These are phyloP conservation scores for Girardia tigrina DNA, from an alignment of 2,888 invertebrate species.

Conservation along the genomic window DNA sequence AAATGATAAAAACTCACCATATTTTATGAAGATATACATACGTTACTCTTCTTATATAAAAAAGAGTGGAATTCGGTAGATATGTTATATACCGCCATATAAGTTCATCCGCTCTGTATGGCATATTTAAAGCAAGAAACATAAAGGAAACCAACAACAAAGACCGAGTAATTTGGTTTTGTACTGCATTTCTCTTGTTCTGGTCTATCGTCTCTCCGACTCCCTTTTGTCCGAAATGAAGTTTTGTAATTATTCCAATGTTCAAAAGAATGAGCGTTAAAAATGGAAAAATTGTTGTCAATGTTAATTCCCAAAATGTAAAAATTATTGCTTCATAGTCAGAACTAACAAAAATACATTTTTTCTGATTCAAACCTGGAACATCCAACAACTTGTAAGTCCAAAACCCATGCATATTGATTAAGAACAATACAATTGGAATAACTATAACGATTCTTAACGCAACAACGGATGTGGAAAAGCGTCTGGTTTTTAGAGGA, in stretches of 20 bases:
- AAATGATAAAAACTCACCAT: background rate
- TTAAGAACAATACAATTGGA: background rate
- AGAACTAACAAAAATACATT: conserved; percentile 6
- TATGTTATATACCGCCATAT: background rate
- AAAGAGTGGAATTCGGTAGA: background rate
- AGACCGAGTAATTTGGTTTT: conserved; percentile 18
- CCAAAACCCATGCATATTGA: conserved; percentile 21
- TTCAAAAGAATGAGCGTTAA: background rate
- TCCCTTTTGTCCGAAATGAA: background rate
- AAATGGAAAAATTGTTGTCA: conserved; percentile 3
- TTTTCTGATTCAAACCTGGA: background rate
- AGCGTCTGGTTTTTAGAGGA: background rate
- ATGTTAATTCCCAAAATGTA: background rate
- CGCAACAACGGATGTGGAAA: background rate
- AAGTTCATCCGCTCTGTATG: conserved; percentile 10
- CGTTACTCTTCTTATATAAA: background rate
- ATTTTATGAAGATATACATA: conserved; percentile 3
- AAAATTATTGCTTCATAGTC: background rate
- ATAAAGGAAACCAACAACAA: background rate
- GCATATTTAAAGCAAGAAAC: background rate
- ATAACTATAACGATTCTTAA: background rate
- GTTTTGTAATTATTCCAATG: background rate
- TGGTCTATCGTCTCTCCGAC: background rate
- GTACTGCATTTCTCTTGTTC: background rate
- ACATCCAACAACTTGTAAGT: conserved; percentile 1